A percentile compares a stretch with the other conserved stretches of the same genome.
These are phyloP conservation scores for Oxytorus armatus DNA, from an alignment of 2,888 invertebrate species.

Conservation along the genomic window DNA sequence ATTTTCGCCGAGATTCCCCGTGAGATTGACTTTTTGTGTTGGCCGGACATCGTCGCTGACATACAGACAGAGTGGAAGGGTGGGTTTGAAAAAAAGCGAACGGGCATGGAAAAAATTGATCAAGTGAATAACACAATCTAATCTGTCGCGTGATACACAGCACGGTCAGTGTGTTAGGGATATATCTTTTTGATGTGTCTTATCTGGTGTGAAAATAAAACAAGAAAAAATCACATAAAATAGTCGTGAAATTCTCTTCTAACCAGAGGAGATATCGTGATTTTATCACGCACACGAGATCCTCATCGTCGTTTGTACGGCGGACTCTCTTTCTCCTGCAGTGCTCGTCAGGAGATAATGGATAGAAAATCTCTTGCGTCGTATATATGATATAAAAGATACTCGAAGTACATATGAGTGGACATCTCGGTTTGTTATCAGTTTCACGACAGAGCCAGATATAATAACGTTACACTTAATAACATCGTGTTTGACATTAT, in stretches of 20 bases:
- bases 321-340: background rate
- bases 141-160: slow-evolving; percentile 18
- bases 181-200: slow-evolving; percentile 43
- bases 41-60: slow-evolving; percentile 39
- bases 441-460: background rate
- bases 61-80: background rate
- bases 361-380: slow-evolving; percentile 9
- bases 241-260: slow-evolving; percentile 10
- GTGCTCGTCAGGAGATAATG: slow-evolving; percentile 5
- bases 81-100: background rate
- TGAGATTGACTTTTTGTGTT: too few species aligned
- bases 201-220: slow-evolving; percentile 17
- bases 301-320: background rate
- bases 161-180: slow-evolving; percentile 19
- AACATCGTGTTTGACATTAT: slow-evolving; percentile 1
- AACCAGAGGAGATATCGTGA: background rate
- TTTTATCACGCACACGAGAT: background rate
- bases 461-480: slow-evolving; percentile 4
- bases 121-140: slow-evolving; percentile 48
- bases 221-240: background rate
- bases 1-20: slow-evolving; percentile 68
- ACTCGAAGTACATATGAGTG: slow-evolving; percentile 7
- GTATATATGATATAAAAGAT: slow-evolving; percentile 12
- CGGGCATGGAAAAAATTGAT: slow-evolving; percentile 38
- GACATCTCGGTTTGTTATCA: slow-evolving; percentile 5